Evolutionary conservation across 2,888 invertebrate genomes (phyloP).

Genomic region (Arctia plantaginis): DNA sequence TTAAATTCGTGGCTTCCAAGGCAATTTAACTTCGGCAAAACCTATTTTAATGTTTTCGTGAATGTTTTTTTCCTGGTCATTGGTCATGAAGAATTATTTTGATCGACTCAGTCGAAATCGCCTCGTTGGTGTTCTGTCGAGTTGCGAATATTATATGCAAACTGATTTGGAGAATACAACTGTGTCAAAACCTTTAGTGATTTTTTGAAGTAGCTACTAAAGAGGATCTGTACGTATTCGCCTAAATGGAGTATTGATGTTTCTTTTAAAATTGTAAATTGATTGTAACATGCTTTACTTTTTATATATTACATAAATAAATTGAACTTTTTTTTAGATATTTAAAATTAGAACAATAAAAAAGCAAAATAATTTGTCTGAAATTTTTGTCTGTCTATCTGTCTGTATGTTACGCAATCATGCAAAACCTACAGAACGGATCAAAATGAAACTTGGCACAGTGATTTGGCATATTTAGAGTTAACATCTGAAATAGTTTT

Average conservation of each 20-base stretch:
- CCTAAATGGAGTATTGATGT: too few relatives aligned
- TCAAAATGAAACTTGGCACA: too few relatives aligned
- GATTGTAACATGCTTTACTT: too few relatives aligned
- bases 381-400: too few relatives aligned
- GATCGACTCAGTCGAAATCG: conserved; percentile 6
- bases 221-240: background rate
- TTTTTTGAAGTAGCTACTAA: background rate
- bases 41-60: conserved; percentile 44
- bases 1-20: conserved; percentile 42
- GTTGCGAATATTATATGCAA: background rate
- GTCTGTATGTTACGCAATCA: too few relatives aligned
- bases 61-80: conserved; percentile 11
- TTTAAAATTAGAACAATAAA: too few relatives aligned
- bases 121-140: background rate
- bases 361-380: too few relatives aligned
- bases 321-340: too few relatives aligned
- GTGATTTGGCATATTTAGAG: too few relatives aligned
- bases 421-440: too few relatives aligned
- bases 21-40: conserved; percentile 51
- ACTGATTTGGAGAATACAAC: background rate
- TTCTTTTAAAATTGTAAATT: background rate
- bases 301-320: too few relatives aligned
- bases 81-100: conserved; percentile 2
- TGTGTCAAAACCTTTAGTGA: background rate
- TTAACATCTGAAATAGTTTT: too few relatives aligned